Base-by-base conservation (phyloP, 2,797 vertebrate genomes). In the Numenius phaeopus region DNA sequence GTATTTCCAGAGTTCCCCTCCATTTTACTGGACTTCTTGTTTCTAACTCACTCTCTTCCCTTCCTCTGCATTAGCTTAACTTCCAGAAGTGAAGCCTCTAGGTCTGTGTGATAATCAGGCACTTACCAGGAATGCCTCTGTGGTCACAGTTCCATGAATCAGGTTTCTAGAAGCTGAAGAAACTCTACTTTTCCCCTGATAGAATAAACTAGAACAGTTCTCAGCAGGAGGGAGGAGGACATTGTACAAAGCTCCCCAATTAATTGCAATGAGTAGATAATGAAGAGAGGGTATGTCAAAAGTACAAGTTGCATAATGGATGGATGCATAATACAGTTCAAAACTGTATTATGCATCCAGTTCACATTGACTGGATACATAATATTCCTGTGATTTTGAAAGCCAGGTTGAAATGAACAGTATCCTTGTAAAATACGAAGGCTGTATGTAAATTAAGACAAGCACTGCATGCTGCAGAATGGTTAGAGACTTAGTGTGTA, bases 101-200 rank as follows among this genome's bases (percentile, higher is more conserved):
- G 18, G 7, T 69, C 55, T 72, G 62, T 72, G 87, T 49, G 37
- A 34, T 46, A 18, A 37, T 50, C 23, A 30, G 50, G 42, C 46
- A 72, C 49, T 79, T n/a, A 61, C 4, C 4, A 76, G 39, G 23
- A 50, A 44, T 66, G 37, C 0, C 24, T 11, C 49, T 0, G 0
- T 22, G 21, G 40, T 30, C 49, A 66, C 57, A 59, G 34, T 1
- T 62, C 4, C 7, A n/a, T 59, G 21, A 70, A 46, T 46, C 10
- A 21, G 16, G 11, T 58, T 76, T 85, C 62, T 16, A 32, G 84
- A 69, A 82, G 30, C 70, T 67, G 52, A 59, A 81, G 65, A 29
- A 87, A 10, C 21, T 89, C 32, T 22, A 18, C 8, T n/a, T 94
- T 49, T 67, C 57, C 84, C 37, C 37, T 49, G 26, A 34, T 11